Conservation (phyloP, 2,113 vertebrate genomes). For the Vidua chalybeata region DNA sequence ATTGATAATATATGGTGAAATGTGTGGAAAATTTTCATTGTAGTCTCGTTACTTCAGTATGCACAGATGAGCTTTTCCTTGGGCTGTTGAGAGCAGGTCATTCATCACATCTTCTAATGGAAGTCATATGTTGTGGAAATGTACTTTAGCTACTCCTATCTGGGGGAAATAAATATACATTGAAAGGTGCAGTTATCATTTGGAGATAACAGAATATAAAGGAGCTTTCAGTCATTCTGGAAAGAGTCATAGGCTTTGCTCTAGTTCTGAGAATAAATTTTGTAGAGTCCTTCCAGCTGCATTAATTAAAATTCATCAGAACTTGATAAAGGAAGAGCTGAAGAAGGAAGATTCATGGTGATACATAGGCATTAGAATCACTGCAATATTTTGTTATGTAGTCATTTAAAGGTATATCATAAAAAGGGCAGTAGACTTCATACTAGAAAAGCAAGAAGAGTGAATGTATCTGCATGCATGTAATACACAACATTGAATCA, state of each 20-base stretch:
- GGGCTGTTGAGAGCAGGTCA: slow-evolving; percentile 24
- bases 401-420: background rate
- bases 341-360: background rate
- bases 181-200: slow-evolving; percentile 28
- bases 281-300: background rate
- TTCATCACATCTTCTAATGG: slow-evolving; percentile 60
- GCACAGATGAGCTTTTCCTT: slow-evolving; percentile 28
- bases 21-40: background rate
- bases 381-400: background rate
- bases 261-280: background rate
- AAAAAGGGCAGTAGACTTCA: background rate
- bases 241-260: background rate
- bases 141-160: background rate
- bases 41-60: background rate
- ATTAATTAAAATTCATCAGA: slow-evolving; percentile 18
- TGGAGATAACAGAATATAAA: slow-evolving; percentile 26
- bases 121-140: slow-evolving; percentile 51
- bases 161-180: slow-evolving; percentile 40
- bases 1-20: background rate
- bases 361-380: background rate
- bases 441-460: background rate
- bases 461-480: background rate
- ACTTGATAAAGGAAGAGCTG: background rate
- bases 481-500: background rate
- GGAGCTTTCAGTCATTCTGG: slow-evolving; percentile 29